A percentile compares a stretch with the other conserved stretches of the same genome.
Evolutionary conservation across 2,113 vertebrate genomes (phyloP).

Genomic region (Heterochromis multidens): DNA sequence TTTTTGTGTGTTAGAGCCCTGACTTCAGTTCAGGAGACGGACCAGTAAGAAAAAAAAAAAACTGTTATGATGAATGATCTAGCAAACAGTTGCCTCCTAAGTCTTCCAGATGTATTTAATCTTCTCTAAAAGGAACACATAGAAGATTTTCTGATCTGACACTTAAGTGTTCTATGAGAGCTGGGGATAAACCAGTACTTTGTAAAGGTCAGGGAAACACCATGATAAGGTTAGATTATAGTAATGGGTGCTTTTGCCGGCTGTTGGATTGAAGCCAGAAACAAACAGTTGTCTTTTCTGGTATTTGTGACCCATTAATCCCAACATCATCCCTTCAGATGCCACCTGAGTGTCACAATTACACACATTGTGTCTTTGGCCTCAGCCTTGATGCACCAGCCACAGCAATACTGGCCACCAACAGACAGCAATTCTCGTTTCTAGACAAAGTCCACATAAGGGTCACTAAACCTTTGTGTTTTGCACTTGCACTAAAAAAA

Average conservation of each 20-base stretch:
- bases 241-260: neutral
- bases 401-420: neutral
- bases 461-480: neutral
- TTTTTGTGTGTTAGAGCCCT: neutral
- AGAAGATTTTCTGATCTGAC: neutral
- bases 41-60: neutral
- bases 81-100: neutral
- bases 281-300: neutral
- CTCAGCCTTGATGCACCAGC: neutral
- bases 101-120: neutral
- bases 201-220: neutral
- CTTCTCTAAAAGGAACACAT: neutral
- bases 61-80: neutral
- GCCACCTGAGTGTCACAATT: neutral
- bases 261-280: neutral
- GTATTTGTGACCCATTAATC: neutral
- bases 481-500: too few species aligned
- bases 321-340: neutral
- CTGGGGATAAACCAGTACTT: neutral
- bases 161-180: neutral
- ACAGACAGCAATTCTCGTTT: neutral
- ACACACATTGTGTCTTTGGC: neutral
- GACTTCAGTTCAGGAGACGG: neutral
- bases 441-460: neutral
- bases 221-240: neutral